Conservation (phyloP, 2,113 vertebrate genomes). For the Camelus bactrianus region DNA sequence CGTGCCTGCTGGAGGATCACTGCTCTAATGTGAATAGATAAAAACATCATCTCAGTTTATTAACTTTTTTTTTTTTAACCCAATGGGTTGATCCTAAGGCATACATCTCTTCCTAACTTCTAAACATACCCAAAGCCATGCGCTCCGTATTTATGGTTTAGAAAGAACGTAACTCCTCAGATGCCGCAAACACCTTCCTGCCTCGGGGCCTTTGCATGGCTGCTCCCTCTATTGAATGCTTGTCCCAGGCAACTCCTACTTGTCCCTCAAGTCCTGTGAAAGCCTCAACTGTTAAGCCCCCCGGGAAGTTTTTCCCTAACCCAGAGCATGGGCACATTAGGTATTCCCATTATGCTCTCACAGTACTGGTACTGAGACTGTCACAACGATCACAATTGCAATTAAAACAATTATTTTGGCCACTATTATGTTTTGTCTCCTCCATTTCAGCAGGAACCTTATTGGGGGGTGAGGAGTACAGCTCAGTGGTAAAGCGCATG, state of each 20-base stretch:
- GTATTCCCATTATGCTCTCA: neutral
- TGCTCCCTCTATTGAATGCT: neutral
- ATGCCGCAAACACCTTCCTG: neutral
- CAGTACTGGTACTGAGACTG: neutral
- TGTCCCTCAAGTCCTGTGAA: neutral
- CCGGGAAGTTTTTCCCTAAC: neutral
- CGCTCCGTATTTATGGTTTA: neutral
- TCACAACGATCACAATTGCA: neutral
- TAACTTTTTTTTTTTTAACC: neutral
- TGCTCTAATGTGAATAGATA: neutral
- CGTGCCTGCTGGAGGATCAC: neutral
- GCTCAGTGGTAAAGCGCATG: no score
- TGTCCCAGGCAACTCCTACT: neutral
- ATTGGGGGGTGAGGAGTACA: no score
- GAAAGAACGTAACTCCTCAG: neutral
- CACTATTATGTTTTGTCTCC: neutral
- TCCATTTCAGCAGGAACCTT: neutral
- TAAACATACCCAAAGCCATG: neutral
- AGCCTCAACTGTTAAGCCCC: neutral
- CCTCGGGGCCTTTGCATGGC: neutral
- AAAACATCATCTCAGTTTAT: neutral
- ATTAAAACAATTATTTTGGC: neutral
- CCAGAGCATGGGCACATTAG: accelerated
- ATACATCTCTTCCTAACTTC: neutral
- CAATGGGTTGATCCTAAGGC: neutral